Base-by-base conservation (phyloP, 2,113 vertebrate genomes). In the Oreochromis spilurus region DNA sequence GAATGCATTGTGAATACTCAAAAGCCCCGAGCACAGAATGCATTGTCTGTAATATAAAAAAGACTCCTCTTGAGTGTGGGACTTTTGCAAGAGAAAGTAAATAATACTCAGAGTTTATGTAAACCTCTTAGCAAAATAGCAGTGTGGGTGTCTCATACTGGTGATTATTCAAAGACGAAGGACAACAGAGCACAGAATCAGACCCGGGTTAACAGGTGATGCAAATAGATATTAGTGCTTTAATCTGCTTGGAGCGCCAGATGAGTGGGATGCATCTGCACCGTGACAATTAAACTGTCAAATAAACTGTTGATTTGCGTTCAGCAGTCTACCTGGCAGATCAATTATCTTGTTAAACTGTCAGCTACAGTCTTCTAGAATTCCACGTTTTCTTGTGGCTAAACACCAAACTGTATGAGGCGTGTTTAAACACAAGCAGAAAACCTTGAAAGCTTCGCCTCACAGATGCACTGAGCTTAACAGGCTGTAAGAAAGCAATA, bases 1-100 rank as follows among this genome's bases (percentile, higher is more conserved):
- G 89, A 83, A 65, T 93, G 82, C 77, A 83, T 38, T 50, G 16
- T 83, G 84, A 93, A 79, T 21, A 50, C 36, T 88, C 70, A 79
- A 13, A 70, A 17, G 50, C 29, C 16, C 83, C 10, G 57, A 88
- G 60, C 82, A 43, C n/a, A 31, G 65, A 87, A 80, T 87, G 54
- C 11, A 70, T 70, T 31, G 36, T 21, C 52, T 72, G 29, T 52
- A 60, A 88, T 55, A 54, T 50, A 60, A 40, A 87, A 53, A 88
- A 29, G 9, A 57, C 34, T 80, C 77, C 67, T 48, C 78, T 88
- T 54, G 43, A 84, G 62, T 81, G 17, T 75, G 84, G 36, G 29
- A 81, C 43, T 53, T 86, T 45, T 58, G 19, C 84, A 75, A 57
- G 62, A 50, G 62, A 48, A 85, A 81, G 78, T 70, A 80, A 88